Conservation (phyloP, 2,888 invertebrate genomes). For the Cheiracanthium punctorium region DNA sequence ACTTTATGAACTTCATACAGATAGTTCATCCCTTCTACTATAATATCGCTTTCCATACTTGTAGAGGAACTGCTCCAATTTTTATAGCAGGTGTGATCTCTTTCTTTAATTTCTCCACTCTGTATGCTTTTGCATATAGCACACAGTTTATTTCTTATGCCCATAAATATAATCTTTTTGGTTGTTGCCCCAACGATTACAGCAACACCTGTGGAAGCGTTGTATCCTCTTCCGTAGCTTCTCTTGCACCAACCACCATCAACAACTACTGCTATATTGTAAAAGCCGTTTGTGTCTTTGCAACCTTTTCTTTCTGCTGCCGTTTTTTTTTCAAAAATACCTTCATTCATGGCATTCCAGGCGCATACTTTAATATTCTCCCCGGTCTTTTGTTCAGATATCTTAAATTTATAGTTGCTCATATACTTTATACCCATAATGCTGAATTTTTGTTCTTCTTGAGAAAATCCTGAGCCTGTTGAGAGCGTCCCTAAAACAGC, state of each 20-base stretch:
- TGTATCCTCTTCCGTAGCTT: constrained; percentile 24
- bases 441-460: constrained; percentile 33
- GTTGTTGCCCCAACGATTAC: constrained; percentile 1
- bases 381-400: not conserved
- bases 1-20: not conserved
- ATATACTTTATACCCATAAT: constrained; percentile 1
- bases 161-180: constrained; percentile 20
- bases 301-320: not conserved
- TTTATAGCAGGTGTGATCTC: not conserved
- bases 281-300: constrained; percentile 12
- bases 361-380: not conserved
- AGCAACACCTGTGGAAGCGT: not conserved
- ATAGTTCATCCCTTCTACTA: not conserved
- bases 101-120: not conserved
- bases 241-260: constrained; percentile 36
- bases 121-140: not conserved
- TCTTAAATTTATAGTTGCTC: not conserved
- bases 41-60: constrained; percentile 17
- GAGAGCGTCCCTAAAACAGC: constrained; percentile 16
- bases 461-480: constrained; percentile 11
- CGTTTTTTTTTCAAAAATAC: not conserved
- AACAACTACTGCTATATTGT: not conserved
- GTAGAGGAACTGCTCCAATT: constrained; percentile 16
- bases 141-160: constrained; percentile 14
- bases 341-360: too few relatives aligned